Evolutionary conservation across 1,140 invertebrate species (phyloP).

Genomic region (Eumaeus atala): DNA sequence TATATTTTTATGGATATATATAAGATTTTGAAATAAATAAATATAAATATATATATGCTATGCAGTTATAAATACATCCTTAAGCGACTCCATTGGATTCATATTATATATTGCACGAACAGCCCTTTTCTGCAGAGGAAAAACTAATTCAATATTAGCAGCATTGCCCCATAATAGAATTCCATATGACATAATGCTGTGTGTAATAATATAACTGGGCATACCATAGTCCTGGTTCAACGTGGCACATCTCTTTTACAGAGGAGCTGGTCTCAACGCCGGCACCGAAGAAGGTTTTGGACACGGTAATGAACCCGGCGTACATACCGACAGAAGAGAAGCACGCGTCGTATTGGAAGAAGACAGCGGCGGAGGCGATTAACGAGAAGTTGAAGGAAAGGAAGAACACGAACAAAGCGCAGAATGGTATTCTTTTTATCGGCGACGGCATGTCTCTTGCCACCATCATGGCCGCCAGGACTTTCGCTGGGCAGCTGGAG

Average conservation of each 20-base stretch:
- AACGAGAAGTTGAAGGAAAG: conserved; percentile 47
- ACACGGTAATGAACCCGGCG: conserved; percentile 50
- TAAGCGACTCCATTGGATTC: too few relatives aligned
- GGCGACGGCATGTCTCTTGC: conserved; percentile 88
- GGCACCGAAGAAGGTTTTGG: conserved; percentile 52
- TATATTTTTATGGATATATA: too few relatives aligned
- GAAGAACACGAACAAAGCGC: conserved; percentile 57
- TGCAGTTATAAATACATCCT: too few relatives aligned
- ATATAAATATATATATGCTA: too few relatives aligned
- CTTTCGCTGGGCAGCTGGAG: conserved; percentile 78
- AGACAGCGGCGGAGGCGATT: conserved; percentile 38
- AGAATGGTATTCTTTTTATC: conserved; percentile 85
- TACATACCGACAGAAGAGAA: conserved; percentile 57
- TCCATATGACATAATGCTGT: too few relatives aligned
- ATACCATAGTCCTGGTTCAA: too few relatives aligned
- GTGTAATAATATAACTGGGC: too few relatives aligned
- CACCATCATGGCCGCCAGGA: conserved; percentile 82
- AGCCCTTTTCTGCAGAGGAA: too few relatives aligned
- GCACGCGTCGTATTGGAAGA: conserved; percentile 52
- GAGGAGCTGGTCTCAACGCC: conserved; percentile 35
- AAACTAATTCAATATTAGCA: too few relatives aligned
- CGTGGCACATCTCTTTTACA: conserved; percentile 19
- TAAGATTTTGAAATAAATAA: too few relatives aligned
- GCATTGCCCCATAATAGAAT: too few relatives aligned
- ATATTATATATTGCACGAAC: too few relatives aligned